Conservation (phyloP, 1,140 invertebrate genomes). For the Drosophila nasuta region DNA sequence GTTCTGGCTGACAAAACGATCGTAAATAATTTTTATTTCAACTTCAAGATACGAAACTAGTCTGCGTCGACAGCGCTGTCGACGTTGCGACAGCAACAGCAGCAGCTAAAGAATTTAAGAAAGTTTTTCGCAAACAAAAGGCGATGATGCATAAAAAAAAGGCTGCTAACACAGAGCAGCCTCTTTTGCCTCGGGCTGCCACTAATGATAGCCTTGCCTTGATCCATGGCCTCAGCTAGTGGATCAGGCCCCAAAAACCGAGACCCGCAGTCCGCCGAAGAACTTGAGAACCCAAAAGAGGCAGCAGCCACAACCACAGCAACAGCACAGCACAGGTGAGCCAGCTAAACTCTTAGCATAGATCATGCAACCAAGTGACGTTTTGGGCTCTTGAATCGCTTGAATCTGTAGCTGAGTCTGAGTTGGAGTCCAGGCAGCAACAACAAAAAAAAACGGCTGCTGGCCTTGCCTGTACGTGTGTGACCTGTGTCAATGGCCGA, state of each 20-base stretch:
- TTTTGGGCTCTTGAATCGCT: constrained; percentile 43
- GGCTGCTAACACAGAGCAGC: constrained; percentile 20
- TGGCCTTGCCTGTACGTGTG: constrained; percentile 50
- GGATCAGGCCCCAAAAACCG: constrained; percentile 27
- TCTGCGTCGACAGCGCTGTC: constrained; percentile 57
- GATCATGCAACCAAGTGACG: constrained; percentile 74
- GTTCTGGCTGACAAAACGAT: constrained; percentile 81
- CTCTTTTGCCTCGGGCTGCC: constrained; percentile 44
- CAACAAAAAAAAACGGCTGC: neutral
- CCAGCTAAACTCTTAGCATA: constrained; percentile 56
- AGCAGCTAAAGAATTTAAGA: constrained; percentile 72
- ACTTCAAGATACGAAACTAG: constrained; percentile 80
- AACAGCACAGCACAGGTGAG: constrained; percentile 52
- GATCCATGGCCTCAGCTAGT: constrained; percentile 45
- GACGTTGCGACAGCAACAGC: constrained; percentile 16
- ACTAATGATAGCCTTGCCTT: constrained; percentile 75
- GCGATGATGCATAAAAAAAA: constrained; percentile 65
- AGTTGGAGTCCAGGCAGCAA: neutral
- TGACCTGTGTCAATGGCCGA: constrained; percentile 77
- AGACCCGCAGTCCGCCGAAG: constrained; percentile 12
- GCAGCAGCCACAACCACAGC: neutral
- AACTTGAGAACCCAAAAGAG: neutral
- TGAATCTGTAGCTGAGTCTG: constrained; percentile 10
- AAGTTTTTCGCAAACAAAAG: constrained; percentile 81
- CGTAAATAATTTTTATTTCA: constrained; percentile 83